Evolutionary conservation across 2,797 vertebrate genomes (phyloP).

Genomic region (Esox masquinongy): DNA sequence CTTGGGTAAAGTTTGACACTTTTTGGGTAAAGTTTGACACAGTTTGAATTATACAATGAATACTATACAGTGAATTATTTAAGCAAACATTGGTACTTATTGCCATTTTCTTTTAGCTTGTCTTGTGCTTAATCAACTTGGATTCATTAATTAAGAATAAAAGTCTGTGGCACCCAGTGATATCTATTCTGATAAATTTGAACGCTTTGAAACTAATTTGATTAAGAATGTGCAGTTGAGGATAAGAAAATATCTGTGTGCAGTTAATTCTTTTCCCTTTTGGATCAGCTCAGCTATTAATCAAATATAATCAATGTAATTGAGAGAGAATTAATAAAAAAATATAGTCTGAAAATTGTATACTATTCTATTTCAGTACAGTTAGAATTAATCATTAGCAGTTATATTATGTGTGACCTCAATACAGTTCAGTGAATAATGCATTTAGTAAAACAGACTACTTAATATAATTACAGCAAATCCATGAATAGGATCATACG

Average conservation of each 20-base stretch:
- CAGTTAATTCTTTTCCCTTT: conserved; percentile 20
- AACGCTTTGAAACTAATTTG: conserved; percentile 42
- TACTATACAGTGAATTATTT: conserved; percentile 27
- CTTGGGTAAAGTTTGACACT: conserved; percentile 7
- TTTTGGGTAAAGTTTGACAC: conserved; percentile 3
- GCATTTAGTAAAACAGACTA: conserved; percentile 33
- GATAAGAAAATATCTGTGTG: conserved; percentile 22
- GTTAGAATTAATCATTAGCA: conserved; percentile 49
- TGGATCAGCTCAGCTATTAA: conserved; percentile 32
- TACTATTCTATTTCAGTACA: conserved; percentile 36
- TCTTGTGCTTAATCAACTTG: conserved; percentile 37
- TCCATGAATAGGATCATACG: conserved; percentile 30
- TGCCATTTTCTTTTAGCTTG: conserved; percentile 19
- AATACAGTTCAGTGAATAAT: conserved; percentile 32
- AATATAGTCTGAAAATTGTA: conserved; percentile 33
- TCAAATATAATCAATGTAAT: conserved; percentile 37
- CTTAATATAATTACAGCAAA: conserved; percentile 42
- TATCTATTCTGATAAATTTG: conserved; percentile 46
- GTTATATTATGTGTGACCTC: conserved; percentile 28
- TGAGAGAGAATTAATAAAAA: conserved; percentile 28
- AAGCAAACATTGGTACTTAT: conserved; percentile 22
- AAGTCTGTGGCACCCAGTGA: conserved; percentile 37
- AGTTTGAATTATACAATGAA: conserved; percentile 35
- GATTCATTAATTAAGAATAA: conserved; percentile 34
- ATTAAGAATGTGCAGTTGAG: conserved; percentile 32